These are phyloP conservation scores for Trissolcus japonicus DNA, from an alignment of 2,888 invertebrate species.

Conservation along the genomic window DNA sequence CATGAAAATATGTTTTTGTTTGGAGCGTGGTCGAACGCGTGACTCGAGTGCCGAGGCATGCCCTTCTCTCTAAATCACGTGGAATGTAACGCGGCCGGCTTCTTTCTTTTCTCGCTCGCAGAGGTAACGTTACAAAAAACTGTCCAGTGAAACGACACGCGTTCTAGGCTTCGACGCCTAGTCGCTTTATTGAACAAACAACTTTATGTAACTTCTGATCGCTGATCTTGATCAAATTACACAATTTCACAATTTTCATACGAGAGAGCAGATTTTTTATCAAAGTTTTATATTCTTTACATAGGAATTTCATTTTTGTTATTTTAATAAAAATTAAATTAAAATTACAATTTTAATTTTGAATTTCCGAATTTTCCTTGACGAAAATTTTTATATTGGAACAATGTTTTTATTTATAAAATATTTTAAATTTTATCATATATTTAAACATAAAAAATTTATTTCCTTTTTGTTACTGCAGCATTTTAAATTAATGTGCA, in stretches of 20 bases:
- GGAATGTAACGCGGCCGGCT: conserved; percentile 71
- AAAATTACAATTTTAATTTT: too few species aligned
- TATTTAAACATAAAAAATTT: too few species aligned
- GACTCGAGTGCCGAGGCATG: conserved; percentile 69
- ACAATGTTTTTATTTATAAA: too few species aligned
- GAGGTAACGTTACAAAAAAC: conserved; percentile 23
- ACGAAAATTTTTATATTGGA: too few species aligned
- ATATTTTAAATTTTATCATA: too few species aligned
- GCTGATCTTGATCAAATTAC: background rate
- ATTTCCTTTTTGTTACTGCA: too few species aligned
- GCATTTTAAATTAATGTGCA: background rate
- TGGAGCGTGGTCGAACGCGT: conserved; percentile 72
- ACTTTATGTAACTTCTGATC: background rate
- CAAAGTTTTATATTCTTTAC: too few species aligned
- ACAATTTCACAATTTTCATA: too few species aligned
- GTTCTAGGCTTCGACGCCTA: background rate
- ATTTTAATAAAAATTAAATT: too few species aligned
- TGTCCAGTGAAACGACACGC: conserved; percentile 5
- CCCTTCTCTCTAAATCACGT: conserved; percentile 73
- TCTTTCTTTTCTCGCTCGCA: conserved; percentile 33
- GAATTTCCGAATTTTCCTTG: too few species aligned
- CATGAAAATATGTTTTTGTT: conserved; percentile 45
- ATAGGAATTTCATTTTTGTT: too few species aligned
- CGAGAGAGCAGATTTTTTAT: too few species aligned
- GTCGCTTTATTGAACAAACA: conserved; percentile 1